These are phyloP conservation scores for Scotopteryx bipunctaria DNA, from an alignment of 2,888 invertebrate species.

Conservation along the genomic window DNA sequence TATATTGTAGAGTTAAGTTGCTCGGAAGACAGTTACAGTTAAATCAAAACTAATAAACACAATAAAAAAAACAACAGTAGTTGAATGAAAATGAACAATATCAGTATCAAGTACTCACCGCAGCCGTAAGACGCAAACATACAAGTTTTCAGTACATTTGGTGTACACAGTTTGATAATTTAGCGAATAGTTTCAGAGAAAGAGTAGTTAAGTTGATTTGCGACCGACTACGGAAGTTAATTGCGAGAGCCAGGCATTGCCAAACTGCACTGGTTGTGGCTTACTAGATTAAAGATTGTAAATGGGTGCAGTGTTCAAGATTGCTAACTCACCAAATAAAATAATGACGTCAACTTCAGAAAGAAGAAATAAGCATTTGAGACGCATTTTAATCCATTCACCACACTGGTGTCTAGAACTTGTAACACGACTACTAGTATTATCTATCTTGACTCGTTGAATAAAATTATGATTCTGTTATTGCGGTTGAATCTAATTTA, in stretches of 20 bases:
- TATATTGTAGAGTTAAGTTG: no score
- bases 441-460: no score
- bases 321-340: conserved; percentile 6
- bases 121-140: conserved; percentile 24
- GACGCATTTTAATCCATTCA: no score
- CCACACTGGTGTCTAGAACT: no score
- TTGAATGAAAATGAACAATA: not conserved
- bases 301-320: conserved; percentile 20
- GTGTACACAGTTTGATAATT: conserved; percentile 35
- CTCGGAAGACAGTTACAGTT: no score
- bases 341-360: not conserved
- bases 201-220: conserved; percentile 44
- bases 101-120: conserved; percentile 13
- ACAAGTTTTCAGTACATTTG: conserved; percentile 38
- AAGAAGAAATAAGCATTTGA: not conserved
- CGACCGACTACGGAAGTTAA: conserved; percentile 32
- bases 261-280: conserved; percentile 27
- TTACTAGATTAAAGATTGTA: conserved; percentile 26
- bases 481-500: no score
- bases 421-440: no score
- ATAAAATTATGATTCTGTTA: no score
- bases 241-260: conserved; percentile 30
- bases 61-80: no score
- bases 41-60: no score
- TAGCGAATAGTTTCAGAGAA: conserved; percentile 36